A percentile compares a stretch with the other conserved stretches of the same genome.
Conservation (phyloP, 2,888 invertebrate genomes). For the Hyles lineata region DNA sequence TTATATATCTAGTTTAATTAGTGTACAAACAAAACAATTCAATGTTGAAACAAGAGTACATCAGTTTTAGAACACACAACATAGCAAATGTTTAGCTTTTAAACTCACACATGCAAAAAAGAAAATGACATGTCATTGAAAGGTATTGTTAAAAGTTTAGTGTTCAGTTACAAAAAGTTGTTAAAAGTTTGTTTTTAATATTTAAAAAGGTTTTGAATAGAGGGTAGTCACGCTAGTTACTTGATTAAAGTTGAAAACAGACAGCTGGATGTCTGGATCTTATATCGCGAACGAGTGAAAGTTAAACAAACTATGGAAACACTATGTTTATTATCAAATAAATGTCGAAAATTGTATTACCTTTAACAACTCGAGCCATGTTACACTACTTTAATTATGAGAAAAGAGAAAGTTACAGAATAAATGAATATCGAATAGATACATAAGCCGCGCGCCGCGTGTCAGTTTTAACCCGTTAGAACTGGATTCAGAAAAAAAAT, state of each 20-base stretch:
- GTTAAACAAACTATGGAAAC: slow-evolving; percentile 17
- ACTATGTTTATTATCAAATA: slow-evolving; percentile 6
- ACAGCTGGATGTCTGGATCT: slow-evolving; percentile 14
- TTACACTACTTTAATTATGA: slow-evolving; percentile 7
- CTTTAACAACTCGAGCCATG: slow-evolving; percentile 26
- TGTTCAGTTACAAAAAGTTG: neutral
- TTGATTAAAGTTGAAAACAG: neutral
- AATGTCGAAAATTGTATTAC: neutral
- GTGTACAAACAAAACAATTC: neutral
- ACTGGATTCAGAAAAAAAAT: slow-evolving; percentile 80
- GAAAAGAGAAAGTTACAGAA: slow-evolving; percentile 59
- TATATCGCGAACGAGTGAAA: slow-evolving; percentile 7
- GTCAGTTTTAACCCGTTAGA: slow-evolving; percentile 82
- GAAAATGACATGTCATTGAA: slow-evolving; percentile 8
- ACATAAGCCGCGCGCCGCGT: slow-evolving; percentile 72
- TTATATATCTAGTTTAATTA: neutral
- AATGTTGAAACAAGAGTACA: neutral
- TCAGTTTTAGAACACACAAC: neutral
- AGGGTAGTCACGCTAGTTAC: neutral
- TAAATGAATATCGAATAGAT: slow-evolving; percentile 52
- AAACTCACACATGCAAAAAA: neutral
- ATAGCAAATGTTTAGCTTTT: neutral
- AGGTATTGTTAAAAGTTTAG: neutral
- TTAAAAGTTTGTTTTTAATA: neutral
- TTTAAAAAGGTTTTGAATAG: neutral